Evolutionary conservation across 2,888 invertebrate genomes (phyloP), one percentile per base, ranked within the genome.

Genomic region (Pristionchus japonicus): DNA sequence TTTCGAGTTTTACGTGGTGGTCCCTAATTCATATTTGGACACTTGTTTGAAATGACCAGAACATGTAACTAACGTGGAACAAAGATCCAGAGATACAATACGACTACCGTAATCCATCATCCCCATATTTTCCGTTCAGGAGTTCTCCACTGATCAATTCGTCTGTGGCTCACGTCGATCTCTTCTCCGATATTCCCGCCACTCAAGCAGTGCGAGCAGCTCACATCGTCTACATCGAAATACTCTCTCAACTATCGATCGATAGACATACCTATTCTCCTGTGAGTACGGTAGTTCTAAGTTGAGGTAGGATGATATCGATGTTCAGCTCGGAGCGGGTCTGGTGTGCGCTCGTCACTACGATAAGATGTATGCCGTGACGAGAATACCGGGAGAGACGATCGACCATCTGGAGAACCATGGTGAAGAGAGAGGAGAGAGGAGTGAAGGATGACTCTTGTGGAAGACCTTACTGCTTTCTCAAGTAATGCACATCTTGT

Each of bases 261-360:
- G 92, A 92, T 83, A 88, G 89, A 67, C 92, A 93, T 85, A 88
- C 88, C 17, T 89, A 90, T 34, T 88, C 89, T 85, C 92, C 93
- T 64, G 92, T 91, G 37, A 43, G 43, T 43, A 43, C 43, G 43
- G 43, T 43, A 43, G 11, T 11, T 11, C 43, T 43, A 43, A 43
- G 43, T 11, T 6, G n/a, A n/a, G n/a, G n/a, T n/a, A n/a, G n/a
- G n/a, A n/a, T n/a, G n/a, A n/a, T n/a, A n/a, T n/a, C n/a, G n/a
- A n/a, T n/a, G 0, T 7, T n/a, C 57, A 57, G 57, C 23, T n/a
- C 3, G 23, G 23, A 0, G 90, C 91, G 27, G 93, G 93, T 15
- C 31, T 93, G 1, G 87, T 93, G 27, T 93, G 91, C 37, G 88
- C 91, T 1, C 86, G 91, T 27, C 93, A 93, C 88, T 93, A 93